Base-by-base conservation (phyloP, 2,797 vertebrate species). In the Poecilia gillii region DNA sequence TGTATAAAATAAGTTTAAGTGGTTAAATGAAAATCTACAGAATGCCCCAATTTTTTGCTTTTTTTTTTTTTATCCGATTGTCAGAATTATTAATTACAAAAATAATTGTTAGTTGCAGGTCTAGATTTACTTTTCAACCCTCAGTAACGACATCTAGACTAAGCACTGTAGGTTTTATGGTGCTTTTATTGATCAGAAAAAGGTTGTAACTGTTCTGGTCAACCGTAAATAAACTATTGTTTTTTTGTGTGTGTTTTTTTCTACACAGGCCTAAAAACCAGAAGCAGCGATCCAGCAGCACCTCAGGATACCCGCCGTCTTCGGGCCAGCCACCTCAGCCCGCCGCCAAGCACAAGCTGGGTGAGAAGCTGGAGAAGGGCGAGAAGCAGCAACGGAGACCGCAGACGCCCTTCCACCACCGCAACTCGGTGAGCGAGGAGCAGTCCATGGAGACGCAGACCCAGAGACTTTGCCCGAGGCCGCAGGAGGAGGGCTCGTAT, bases 381-480 rank as follows among this genome's bases (percentile, higher is more conserved):
- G 99, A 99, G 86, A 99, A 99, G 91, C 99, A 98, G 91, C 98
- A 98, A 92, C 99, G 99, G 92, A 97, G 98, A 85, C 98, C 98
- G 55, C 96, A 98, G 93, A 99, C 97, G 70, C 98, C 99, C 74
- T 99, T 99, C 89, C 99, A 99, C 93, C 98, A 99, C 88, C 97
- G 99, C 68, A 97, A 96, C 88, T 97, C 96, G 53, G 84, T 97
- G 81, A 95, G 96, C 7, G 98, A 99, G 82, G 98, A 99, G 83
- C 95, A 95, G 82, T 92, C 95, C 80, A 92, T 99, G 93, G 99
- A 99, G 91, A 94, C 97, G 4, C 97, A 98, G 87, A 82, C 74
- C 36, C 97, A 97, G 94, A 96, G 98, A 94, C 96, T 99, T 7
- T 97, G 97, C 84, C 95, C 98, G 47, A 88, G 96, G 55, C 90